phyloP scores from a whole-genome alignment of 2,113 vertebrate genomes.

The Harpagus bidentatus region DNA sequence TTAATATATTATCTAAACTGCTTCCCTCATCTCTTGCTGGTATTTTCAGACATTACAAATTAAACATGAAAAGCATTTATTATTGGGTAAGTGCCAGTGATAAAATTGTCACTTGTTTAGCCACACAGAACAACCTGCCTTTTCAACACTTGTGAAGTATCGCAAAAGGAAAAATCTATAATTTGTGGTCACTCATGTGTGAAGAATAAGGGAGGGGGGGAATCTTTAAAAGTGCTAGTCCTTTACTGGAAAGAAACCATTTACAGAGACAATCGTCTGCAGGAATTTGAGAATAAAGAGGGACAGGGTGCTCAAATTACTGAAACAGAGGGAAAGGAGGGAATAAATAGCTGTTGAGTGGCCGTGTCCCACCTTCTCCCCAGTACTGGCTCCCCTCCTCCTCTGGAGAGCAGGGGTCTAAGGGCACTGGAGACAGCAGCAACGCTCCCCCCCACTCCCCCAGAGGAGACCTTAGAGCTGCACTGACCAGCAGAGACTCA shows the following conservation, averaged over 20 bases:
- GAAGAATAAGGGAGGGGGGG: background rate
- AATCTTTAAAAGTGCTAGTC: background rate
- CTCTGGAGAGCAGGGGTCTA: background rate
- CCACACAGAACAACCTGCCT: background rate
- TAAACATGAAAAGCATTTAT: background rate
- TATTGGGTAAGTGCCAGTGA: background rate
- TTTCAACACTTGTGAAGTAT: background rate
- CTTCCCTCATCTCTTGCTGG: background rate
- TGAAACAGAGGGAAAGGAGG: background rate
- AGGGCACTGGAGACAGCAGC: background rate
- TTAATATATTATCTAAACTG: background rate
- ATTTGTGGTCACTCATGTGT: background rate
- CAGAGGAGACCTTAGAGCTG: background rate
- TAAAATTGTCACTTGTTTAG: constrained; percentile 4
- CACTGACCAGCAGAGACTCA: background rate
- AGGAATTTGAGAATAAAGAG: background rate
- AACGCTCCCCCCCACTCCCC: rapidly evolving
- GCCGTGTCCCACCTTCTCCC: background rate
- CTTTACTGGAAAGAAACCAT: background rate
- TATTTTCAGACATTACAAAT: constrained; percentile 4
- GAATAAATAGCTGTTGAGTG: background rate
- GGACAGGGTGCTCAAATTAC: background rate
- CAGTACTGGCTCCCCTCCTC: background rate
- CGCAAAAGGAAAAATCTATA: background rate
- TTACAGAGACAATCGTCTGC: background rate